Conservation (phyloP, 2,113 vertebrate genomes). For the Corythornis vintsioides region DNA sequence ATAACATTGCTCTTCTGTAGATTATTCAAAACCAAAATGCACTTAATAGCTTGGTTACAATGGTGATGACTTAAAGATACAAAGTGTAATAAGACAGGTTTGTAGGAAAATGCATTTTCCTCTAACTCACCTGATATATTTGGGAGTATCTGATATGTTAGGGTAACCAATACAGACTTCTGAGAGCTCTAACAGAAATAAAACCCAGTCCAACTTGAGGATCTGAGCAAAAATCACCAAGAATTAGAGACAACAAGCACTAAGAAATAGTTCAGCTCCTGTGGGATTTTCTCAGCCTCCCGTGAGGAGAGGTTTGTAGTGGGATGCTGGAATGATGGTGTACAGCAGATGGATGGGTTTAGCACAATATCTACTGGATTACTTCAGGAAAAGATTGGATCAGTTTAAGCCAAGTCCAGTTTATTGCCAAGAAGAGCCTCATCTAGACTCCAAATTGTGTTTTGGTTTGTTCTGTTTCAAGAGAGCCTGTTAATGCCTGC, state of each 20-base stretch:
- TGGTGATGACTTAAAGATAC: neutral
- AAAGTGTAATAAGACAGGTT: neutral
- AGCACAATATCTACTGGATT: neutral
- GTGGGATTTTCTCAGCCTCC: neutral
- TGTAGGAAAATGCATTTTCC: neutral
- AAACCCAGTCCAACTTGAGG: neutral
- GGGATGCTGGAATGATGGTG: neutral
- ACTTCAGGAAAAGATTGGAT: neutral
- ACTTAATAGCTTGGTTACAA: neutral
- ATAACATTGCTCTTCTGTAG: neutral
- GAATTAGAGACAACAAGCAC: neutral
- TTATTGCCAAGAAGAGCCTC: neutral
- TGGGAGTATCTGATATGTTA: neutral
- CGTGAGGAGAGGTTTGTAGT: neutral
- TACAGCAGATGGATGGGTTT: neutral
- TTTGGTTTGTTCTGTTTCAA: neutral
- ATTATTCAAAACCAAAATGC: neutral
- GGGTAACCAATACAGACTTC: neutral
- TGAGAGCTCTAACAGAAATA: neutral
- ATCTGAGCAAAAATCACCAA: neutral
- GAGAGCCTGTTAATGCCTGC: neutral
- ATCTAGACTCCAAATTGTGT: neutral
- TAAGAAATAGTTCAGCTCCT: neutral
- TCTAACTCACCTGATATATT: neutral
- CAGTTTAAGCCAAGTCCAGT: neutral